Percentiles rank a stretch among this genome's conserved stretches.
Conservation (phyloP, 2,888 invertebrate genomes). For the Dynastes tityus region DNA sequence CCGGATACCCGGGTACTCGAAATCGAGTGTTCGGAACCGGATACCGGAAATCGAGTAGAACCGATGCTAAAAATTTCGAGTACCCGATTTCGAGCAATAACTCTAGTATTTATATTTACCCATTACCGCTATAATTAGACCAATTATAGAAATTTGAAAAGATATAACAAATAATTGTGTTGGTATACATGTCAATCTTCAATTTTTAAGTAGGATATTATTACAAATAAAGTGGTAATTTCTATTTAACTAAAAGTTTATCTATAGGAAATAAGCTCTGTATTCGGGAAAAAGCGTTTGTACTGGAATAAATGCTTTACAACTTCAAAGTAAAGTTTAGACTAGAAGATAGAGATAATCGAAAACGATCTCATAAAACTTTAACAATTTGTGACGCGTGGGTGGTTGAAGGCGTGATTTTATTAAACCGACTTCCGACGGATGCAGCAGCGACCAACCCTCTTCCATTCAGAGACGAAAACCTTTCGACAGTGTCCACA, state of each 20-base stretch:
- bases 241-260: neutral
- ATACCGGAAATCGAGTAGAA: too few species aligned
- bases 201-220: too few species aligned
- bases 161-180: too few species aligned
- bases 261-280: neutral
- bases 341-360: conserved; percentile 33
- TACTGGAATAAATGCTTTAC: conserved; percentile 3
- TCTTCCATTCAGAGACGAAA: conserved; percentile 36
- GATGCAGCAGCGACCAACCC: conserved; percentile 41
- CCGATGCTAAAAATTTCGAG: too few species aligned
- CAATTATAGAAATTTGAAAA: too few species aligned
- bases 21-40: too few species aligned
- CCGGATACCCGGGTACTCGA: too few species aligned
- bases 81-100: too few species aligned
- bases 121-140: too few species aligned
- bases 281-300: neutral
- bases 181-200: too few species aligned
- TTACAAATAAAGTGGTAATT: too few species aligned
- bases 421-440: conserved; percentile 45
- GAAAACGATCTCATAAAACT: conserved; percentile 47
- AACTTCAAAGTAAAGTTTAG: conserved; percentile 35
- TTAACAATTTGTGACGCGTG: conserved; percentile 47
- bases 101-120: too few species aligned
- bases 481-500: conserved; percentile 32
- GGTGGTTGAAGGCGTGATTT: conserved; percentile 44